Evolutionary conservation across 2,888 invertebrate species (phyloP).

Genomic region (Agrotis exclamationis): DNA sequence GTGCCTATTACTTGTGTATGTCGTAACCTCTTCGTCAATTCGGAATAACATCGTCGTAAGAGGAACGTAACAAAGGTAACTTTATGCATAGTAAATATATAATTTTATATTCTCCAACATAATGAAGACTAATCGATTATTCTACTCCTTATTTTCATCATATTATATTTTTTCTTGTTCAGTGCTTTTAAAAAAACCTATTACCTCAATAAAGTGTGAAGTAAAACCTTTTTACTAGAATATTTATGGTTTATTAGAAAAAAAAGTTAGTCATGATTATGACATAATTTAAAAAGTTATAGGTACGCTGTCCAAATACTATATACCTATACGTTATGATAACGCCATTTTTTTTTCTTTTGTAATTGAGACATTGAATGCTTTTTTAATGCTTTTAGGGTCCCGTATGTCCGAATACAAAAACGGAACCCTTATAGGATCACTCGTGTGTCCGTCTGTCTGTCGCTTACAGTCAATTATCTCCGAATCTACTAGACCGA

Average conservation of each 20-base stretch:
- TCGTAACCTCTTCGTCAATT: background rate
- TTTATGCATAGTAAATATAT: conserved; percentile 61
- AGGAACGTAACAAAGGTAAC: conserved; percentile 59
- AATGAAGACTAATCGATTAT: conserved; percentile 72
- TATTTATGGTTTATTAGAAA: background rate
- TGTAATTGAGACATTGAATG: too few relatives aligned
- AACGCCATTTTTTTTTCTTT: too few relatives aligned
- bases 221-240: background rate
- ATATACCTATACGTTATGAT: too few relatives aligned
- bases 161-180: conserved; percentile 34
- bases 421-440: too few relatives aligned
- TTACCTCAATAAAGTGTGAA: conserved; percentile 9
- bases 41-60: conserved; percentile 37
- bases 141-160: conserved; percentile 45
- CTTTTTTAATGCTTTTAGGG: too few relatives aligned
- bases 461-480: too few relatives aligned
- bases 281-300: too few relatives aligned
- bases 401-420: too few relatives aligned
- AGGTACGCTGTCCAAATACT: too few relatives aligned
- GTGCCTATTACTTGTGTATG: background rate
- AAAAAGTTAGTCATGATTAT: background rate
- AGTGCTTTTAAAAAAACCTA: conserved; percentile 22
- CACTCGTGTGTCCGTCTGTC: too few relatives aligned
- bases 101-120: conserved; percentile 65
- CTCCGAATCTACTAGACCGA: too few relatives aligned